Evolutionary conservation across 2,113 vertebrate genomes (phyloP).

Genomic region (Sander lucioperca): DNA sequence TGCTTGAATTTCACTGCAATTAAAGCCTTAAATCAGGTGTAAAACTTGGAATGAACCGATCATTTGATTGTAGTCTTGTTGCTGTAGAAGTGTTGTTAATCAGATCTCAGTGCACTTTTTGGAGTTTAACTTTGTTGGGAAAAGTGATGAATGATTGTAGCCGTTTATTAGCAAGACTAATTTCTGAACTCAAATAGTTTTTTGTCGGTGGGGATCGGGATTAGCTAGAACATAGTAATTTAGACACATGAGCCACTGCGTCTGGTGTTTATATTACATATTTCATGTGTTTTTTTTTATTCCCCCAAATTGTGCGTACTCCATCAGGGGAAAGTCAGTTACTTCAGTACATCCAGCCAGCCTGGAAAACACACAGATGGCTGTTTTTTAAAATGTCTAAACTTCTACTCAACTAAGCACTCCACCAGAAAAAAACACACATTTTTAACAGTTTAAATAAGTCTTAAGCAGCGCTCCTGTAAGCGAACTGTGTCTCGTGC

Average conservation of each 20-base stretch:
- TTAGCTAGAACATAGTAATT: not conserved
- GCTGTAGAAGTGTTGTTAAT: slow-evolving; percentile 21
- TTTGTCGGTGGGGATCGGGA: not conserved
- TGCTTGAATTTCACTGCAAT: not conserved
- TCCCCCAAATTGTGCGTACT: no score
- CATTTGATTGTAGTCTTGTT: not conserved
- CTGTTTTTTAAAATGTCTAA: not conserved
- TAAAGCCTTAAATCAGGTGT: not conserved
- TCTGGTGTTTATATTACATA: not conserved
- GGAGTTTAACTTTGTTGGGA: not conserved
- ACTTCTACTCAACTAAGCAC: not conserved
- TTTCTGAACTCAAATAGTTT: slow-evolving; percentile 20
- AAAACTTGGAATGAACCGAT: not conserved
- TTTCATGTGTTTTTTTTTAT: not conserved
- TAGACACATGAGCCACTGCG: not conserved
- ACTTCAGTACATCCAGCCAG: not conserved
- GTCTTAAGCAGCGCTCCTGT: not conserved
- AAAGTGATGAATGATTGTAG: not conserved
- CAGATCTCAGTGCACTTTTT: not conserved
- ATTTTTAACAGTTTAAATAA: not conserved
- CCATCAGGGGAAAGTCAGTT: not conserved
- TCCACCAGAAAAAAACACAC: no score
- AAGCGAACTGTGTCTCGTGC: not conserved
- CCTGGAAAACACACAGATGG: not conserved
- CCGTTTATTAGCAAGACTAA: slow-evolving; percentile 23